Base-by-base conservation (phyloP, 2,888 invertebrate genomes). In the Drosophila mayaguana region DNA sequence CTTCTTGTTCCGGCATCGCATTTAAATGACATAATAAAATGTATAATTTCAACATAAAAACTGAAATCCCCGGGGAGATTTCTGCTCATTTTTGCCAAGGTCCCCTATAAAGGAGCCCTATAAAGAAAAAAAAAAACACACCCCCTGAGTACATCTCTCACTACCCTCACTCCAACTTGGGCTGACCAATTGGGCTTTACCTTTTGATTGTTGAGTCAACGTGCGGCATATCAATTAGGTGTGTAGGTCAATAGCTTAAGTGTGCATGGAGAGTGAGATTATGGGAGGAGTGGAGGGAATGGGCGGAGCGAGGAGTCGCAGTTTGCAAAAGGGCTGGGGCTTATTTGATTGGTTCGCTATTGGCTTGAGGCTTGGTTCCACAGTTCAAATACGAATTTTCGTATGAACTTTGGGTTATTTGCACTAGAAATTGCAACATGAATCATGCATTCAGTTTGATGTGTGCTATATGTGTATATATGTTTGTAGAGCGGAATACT, bases 41-140 rank as follows among this genome's bases (percentile, higher is more conserved):
- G 80, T 82, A 88, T 85, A 85, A 84, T 88, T 83, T 87, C 75
- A 66, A 68, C 85, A 87, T 87, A 84, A 83, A 87, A 84, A 80
- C 57, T 60, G 25, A 80, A 87, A 68, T 83, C 84, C 87, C 72
- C 64, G 34, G 80, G 83, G 84, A 71, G 72, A 74, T 72, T 74
- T 80, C 48, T 18, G 42, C 48, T 36, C 40, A 32, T 51, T 46
- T 55, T 36, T 38, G 38, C 50, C 18, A 55, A 55, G 34, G 48
- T 18, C 38, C 11, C 34, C 28, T 28, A 50, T 20, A 54, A 16
- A 18, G 12, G 9, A n/a, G 34, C 34, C 40, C 25, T 40, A 34
- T 45, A 55, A 22, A 51, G 20, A 34, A 28, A 20, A 51, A 22
- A 16, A 32, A 18, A 28, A 22, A 20, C 8, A 25, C 25, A 36